Percentiles rank a stretch among this genome's conserved stretches.
Conservation (phyloP, 2,797 vertebrate species). For the Pelochelys cantorii region DNA sequence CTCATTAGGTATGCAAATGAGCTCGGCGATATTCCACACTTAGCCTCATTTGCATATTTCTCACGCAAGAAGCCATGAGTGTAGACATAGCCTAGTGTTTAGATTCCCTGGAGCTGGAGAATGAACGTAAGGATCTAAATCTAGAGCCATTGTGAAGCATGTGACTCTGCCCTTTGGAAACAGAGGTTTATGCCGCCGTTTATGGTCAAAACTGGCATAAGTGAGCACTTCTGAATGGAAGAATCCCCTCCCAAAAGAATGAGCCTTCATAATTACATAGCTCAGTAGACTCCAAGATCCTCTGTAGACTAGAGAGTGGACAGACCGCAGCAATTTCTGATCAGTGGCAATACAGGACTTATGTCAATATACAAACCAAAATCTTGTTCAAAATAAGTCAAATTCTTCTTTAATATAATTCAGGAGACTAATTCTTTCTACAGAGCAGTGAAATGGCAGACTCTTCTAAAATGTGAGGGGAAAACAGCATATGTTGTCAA, state of each 20-base stretch:
- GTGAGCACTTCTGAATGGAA: neutral
- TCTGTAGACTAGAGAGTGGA: neutral
- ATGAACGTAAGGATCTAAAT: rapidly evolving
- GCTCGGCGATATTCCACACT: too few species aligned
- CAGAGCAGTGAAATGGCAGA: neutral
- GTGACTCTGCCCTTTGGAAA: neutral
- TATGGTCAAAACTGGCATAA: neutral
- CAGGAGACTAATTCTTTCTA: neutral
- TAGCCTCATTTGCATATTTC: too few species aligned
- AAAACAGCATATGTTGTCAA: neutral
- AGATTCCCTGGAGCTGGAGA: neutral
- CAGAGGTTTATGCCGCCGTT: rapidly evolving
- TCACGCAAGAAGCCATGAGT: too few species aligned
- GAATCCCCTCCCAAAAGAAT: neutral
- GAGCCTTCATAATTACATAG: neutral
- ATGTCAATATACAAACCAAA: neutral
- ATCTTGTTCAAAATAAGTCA: neutral
- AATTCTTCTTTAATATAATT: neutral
- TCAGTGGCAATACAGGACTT: neutral
- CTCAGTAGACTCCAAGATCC: neutral
- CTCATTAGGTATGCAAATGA: too few species aligned
- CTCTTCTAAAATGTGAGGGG: slow-evolving; percentile 44
- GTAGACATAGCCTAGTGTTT: neutral
- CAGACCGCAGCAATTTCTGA: neutral
- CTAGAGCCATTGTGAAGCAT: neutral